Conservation (phyloP, 1,140 invertebrate genomes). For the Papilio helenus region DNA sequence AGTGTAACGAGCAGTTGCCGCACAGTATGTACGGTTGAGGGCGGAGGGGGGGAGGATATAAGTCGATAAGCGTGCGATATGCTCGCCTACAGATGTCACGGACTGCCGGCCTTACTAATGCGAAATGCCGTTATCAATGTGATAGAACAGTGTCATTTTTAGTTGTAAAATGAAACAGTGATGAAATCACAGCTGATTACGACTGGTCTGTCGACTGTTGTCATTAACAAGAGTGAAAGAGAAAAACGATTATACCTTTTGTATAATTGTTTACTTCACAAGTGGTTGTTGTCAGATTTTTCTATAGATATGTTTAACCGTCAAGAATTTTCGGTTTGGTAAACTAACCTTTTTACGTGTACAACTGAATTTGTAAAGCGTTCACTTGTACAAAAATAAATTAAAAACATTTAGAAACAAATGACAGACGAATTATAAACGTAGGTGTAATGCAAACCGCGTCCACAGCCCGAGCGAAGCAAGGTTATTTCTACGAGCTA, state of each 20-base stretch:
- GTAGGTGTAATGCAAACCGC: slow-evolving; percentile 4
- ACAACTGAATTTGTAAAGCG: neutral
- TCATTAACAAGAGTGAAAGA: neutral
- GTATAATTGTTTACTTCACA: neutral
- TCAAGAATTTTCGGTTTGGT: too few species aligned
- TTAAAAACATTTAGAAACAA: neutral
- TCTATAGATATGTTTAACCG: too few species aligned
- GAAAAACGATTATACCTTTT: neutral
- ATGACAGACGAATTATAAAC: slow-evolving; percentile 23
- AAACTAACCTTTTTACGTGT: too few species aligned
- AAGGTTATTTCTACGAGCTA: slow-evolving; percentile 27
- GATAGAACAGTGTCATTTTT: slow-evolving; percentile 21
- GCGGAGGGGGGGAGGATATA: slow-evolving; percentile 39
- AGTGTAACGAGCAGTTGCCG: slow-evolving; percentile 20
- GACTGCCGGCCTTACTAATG: slow-evolving; percentile 43
- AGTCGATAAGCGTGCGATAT: slow-evolving; percentile 46
- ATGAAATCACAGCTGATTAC: neutral
- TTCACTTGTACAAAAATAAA: neutral
- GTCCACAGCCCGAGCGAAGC: slow-evolving; percentile 9
- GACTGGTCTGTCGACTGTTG: neutral
- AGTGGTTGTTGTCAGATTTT: too few species aligned
- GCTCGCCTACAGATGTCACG: slow-evolving; percentile 51
- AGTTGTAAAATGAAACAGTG: neutral
- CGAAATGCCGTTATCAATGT: slow-evolving; percentile 26
- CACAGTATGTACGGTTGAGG: neutral